Percentiles rank a stretch among this genome's conserved stretches.
Evolutionary conservation across 2,797 vertebrate genomes (phyloP).

Genomic region (Diglossa cyanea): DNA sequence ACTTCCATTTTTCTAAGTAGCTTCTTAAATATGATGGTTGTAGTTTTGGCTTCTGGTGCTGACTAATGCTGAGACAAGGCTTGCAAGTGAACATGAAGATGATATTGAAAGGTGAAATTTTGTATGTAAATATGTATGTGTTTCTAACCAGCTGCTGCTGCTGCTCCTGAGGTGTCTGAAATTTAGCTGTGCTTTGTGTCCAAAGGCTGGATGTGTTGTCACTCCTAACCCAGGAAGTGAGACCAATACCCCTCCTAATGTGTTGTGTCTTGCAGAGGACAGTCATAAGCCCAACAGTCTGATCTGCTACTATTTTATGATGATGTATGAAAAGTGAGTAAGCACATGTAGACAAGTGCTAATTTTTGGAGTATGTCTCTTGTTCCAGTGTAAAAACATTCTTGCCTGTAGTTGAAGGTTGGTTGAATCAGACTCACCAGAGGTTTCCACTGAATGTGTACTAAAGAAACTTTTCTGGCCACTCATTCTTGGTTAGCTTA

Average conservation of each 20-base stretch:
- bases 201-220: conserved; percentile 2
- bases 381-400: neutral
- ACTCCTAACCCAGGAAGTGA: conserved; percentile 56
- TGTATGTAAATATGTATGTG: accelerated
- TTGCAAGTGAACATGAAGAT: neutral
- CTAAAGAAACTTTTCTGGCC: neutral
- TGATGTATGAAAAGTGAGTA: neutral
- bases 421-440: neutral
- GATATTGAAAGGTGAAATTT: neutral
- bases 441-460: neutral
- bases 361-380: neutral
- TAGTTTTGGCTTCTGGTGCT: neutral
- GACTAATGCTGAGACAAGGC: neutral
- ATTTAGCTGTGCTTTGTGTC: conserved; percentile 19
- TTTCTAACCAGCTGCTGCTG: conserved; percentile 5
- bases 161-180: neutral
- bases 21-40: neutral
- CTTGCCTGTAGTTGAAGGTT: neutral
- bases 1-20: conserved; percentile 21
- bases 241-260: conserved; percentile 25
- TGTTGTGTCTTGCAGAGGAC: conserved; percentile 46
- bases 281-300: conserved; percentile 36
- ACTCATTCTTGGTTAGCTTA: neutral
- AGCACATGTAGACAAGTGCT: neutral
- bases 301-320: conserved; percentile 51